Evolutionary conservation across 2,113 vertebrate genomes (phyloP).

Genomic region (Nyctibius bracteatus): DNA sequence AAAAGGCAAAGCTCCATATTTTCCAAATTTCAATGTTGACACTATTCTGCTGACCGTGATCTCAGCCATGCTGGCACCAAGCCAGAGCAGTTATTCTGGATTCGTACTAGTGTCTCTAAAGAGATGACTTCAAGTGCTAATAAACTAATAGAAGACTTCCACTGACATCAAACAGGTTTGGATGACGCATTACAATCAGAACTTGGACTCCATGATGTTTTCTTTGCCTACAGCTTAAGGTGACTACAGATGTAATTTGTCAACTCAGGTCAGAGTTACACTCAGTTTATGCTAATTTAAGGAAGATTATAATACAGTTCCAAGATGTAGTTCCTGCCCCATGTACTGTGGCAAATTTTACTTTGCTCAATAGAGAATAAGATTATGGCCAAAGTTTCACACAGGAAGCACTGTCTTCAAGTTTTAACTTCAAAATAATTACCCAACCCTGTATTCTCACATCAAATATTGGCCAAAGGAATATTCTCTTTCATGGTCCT

Average conservation of each 20-base stretch:
- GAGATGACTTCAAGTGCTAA: neutral
- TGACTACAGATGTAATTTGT: neutral
- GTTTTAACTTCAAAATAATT: neutral
- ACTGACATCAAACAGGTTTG: neutral
- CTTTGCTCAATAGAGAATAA: neutral
- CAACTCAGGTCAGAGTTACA: neutral
- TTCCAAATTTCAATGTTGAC: neutral
- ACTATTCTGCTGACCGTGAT: neutral
- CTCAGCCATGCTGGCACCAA: constrained; percentile 7
- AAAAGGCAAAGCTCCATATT: neutral
- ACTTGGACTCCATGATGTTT: neutral
- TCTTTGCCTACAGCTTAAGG: neutral
- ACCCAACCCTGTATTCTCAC: neutral
- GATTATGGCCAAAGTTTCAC: neutral
- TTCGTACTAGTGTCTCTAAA: neutral
- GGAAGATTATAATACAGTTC: neutral
- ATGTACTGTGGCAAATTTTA: neutral
- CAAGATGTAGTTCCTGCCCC: neutral
- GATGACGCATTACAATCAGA: neutral
- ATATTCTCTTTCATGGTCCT: neutral
- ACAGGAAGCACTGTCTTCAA: neutral
- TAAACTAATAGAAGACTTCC: constrained; percentile 26
- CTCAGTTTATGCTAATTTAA: neutral
- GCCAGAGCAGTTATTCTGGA: neutral
- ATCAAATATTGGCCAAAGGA: neutral